These are phyloP conservation scores for Cynodonichthys magdalenae DNA, from an alignment of 2,797 vertebrate species.

Conservation along the genomic window DNA sequence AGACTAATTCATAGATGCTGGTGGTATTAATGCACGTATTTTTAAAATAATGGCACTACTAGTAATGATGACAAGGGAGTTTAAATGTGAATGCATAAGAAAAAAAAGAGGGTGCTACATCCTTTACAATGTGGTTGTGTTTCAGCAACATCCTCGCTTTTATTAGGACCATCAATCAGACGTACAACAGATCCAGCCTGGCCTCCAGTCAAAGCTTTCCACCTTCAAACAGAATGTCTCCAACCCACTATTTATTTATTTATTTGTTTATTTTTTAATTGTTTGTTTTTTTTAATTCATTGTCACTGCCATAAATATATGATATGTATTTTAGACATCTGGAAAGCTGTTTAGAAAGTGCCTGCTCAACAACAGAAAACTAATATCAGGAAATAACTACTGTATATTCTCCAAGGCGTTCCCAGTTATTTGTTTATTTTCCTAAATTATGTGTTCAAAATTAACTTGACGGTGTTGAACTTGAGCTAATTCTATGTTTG, in stretches of 20 bases:
- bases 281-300: constrained; percentile 48
- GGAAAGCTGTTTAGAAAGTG: constrained; percentile 89
- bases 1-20: constrained; percentile 44
- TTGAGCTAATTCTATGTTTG: constrained; percentile 59
- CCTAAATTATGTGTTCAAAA: constrained; percentile 74
- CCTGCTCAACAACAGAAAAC: constrained; percentile 85
- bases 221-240: constrained; percentile 72
- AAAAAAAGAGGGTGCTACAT: constrained; percentile 51
- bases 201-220: constrained; percentile 74
- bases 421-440: constrained; percentile 73
- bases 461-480: constrained; percentile 67
- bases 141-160: constrained; percentile 74
- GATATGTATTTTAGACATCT: constrained; percentile 73
- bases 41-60: constrained; percentile 43
- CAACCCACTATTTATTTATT: constrained; percentile 37
- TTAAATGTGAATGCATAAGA: constrained; percentile 62
- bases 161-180: constrained; percentile 63
- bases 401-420: constrained; percentile 71
- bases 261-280: constrained; percentile 40
- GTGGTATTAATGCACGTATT: constrained; percentile 40
- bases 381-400: constrained; percentile 81
- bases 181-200: constrained; percentile 65
- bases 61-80: constrained; percentile 45
- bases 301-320: constrained; percentile 74
- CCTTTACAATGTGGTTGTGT: constrained; percentile 71